These are phyloP conservation scores for Drosophila miranda DNA, from an alignment of 1,140 invertebrate species.

Conservation along the genomic window DNA sequence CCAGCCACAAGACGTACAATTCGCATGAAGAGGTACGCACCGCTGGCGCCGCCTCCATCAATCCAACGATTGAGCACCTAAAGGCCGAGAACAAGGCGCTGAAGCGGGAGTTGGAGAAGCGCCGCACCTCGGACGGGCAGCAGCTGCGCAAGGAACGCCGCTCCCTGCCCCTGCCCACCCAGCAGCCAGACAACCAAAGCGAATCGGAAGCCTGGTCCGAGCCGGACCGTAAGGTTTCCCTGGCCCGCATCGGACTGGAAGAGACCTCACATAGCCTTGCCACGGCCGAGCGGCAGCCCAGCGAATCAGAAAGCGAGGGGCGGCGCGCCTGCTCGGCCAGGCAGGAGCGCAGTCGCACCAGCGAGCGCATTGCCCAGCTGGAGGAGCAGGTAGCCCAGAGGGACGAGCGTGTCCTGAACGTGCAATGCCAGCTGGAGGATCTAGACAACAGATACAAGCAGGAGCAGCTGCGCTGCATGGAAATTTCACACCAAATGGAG, in stretches of 20 bases:
- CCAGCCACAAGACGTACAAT: slow-evolving; percentile 66
- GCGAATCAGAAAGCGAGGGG: slow-evolving; percentile 73
- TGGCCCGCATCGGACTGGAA: slow-evolving; percentile 88
- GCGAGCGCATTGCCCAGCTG: slow-evolving; percentile 83
- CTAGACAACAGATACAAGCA: slow-evolving; percentile 80
- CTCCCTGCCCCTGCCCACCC: slow-evolving; percentile 49
- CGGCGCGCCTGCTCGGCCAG: slow-evolving; percentile 32
- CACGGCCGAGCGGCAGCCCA: slow-evolving; percentile 32
- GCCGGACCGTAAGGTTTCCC: slow-evolving; percentile 90
- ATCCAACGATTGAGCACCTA: slow-evolving; percentile 79
- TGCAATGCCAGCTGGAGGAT: slow-evolving; percentile 82
- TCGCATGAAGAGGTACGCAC: slow-evolving; percentile 77
- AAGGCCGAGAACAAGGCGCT: slow-evolving; percentile 82
- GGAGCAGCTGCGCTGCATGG: slow-evolving; percentile 82
- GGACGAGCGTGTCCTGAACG: slow-evolving; percentile 79
- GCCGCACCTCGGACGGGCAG: slow-evolving; percentile 43
- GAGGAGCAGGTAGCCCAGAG: slow-evolving; percentile 83
- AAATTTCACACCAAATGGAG: slow-evolving; percentile 65
- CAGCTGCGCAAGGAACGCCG: slow-evolving; percentile 62
- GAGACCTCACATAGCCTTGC: slow-evolving; percentile 60
- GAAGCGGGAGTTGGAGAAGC: slow-evolving; percentile 82
- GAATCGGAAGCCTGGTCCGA: slow-evolving; percentile 93
- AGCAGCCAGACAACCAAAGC: slow-evolving; percentile 84
- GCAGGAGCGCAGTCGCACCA: slow-evolving; percentile 67
- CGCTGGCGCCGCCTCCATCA: slow-evolving; percentile 45